These are phyloP conservation scores for Poecile atricapillus DNA, from an alignment of 2,113 vertebrate species.

Conservation along the genomic window DNA sequence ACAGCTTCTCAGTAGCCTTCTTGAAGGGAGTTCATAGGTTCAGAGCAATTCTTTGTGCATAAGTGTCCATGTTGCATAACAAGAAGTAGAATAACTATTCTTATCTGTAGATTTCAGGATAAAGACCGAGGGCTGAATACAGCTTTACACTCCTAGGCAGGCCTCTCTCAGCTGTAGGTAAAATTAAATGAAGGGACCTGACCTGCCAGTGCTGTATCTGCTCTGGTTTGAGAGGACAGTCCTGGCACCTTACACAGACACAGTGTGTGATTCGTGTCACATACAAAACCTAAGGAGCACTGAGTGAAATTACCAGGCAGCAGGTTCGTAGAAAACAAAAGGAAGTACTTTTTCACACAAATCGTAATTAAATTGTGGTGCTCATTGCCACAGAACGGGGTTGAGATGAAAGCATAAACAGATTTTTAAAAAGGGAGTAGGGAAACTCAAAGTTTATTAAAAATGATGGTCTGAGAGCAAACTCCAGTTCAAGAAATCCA, in stretches of 20 bases:
- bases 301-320: not conserved
- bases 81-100: not conserved
- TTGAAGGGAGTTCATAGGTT: constrained; percentile 2
- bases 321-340: not conserved
- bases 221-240: not conserved
- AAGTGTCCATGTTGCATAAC: not conserved
- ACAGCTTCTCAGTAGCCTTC: not conserved
- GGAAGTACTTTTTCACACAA: constrained; percentile 20
- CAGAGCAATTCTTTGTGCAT: not conserved
- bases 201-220: not conserved
- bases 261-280: not conserved
- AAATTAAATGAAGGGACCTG: not conserved
- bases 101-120: not conserved
- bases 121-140: not conserved
- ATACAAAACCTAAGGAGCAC: not conserved
- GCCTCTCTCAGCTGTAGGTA: not conserved
- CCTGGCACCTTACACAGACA: not conserved
- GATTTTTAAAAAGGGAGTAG: not conserved
- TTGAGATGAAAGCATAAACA: not conserved
- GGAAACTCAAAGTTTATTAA: not conserved
- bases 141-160: not conserved
- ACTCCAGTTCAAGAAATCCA: not conserved
- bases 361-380: not conserved
- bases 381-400: not conserved
- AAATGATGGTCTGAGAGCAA: not conserved